A percentile compares a stretch with the other conserved stretches of the same genome.
Conservation (phyloP, 2,113 vertebrate genomes). For the Circaetus gallicus region DNA sequence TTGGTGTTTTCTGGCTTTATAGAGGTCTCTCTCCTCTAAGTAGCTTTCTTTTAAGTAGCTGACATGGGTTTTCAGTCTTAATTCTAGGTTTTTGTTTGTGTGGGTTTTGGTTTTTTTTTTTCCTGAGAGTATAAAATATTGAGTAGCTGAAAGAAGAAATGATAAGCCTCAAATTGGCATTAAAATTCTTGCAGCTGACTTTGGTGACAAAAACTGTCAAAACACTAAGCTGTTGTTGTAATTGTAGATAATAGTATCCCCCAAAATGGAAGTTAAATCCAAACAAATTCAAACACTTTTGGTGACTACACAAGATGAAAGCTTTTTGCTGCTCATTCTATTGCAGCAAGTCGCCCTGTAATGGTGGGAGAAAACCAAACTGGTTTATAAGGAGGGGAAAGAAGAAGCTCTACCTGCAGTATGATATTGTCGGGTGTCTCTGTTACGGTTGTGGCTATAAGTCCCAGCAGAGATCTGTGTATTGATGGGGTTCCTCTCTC, state of each 20-base stretch:
- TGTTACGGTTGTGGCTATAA: rapidly evolving
- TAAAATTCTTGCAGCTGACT: slow-evolving; percentile 1
- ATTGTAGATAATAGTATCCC: background rate
- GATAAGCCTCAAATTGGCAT: background rate
- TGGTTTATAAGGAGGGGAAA: background rate
- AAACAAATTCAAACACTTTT: background rate
- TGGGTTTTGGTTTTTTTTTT: background rate
- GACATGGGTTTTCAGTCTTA: background rate
- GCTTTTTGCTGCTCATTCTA: background rate
- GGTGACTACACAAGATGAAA: background rate
- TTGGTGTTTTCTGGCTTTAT: background rate
- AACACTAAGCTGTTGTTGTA: background rate
- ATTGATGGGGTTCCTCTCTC: background rate
- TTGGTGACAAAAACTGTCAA: slow-evolving; percentile 9
- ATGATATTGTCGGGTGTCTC: rapidly evolving
- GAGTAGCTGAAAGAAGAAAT: background rate
- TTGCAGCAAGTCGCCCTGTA: rapidly evolving
- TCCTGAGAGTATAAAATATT: background rate
- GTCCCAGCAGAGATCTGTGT: background rate
- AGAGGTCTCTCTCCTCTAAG: background rate
- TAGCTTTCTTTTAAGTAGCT: background rate
- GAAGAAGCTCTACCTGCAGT: background rate
- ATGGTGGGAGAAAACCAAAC: background rate
- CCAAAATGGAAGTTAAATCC: background rate
- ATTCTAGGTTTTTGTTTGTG: background rate